Evolutionary conservation across 1,140 invertebrate genomes (phyloP), one percentile per base, ranked within the genome.

Genomic region (Olivierus martensii): DNA sequence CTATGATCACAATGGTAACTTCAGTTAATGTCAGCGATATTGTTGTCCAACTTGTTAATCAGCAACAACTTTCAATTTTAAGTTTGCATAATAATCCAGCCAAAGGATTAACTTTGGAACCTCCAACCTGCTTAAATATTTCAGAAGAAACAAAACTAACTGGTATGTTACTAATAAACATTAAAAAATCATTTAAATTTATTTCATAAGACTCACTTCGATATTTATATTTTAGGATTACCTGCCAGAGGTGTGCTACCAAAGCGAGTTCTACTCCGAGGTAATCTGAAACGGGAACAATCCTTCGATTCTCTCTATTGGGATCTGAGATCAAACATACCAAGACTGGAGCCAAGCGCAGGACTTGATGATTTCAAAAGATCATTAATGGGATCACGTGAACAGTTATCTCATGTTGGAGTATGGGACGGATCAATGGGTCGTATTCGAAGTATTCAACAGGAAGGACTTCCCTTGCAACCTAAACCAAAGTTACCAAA

Each of bases 241-340:
- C 28, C 28, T 28, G 28, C 28, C 28, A 28, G 41, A 14, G 49
- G 49, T 35, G 43, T 39, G 15, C 37, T 57, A 19, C 55, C 55
- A 17, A 58, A 60, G 18, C 35, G 59, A 38, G 48, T 58, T 1
- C 21, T 60, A 3, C 52, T 55, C 2, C n/a, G 47, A 43, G 59
- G 56, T 19, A 56, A 61, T 17, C 46, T 63, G 7, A 63, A 63
- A 45, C 51, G 62, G 35, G 62, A 63, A 52, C 62, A 63, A 51
- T 61, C 59, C 5, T 63, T 63, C 52, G 62, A 63, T 52, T 63
- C 62, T 15, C 53, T 63, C 19, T 63, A 58, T 46, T 63, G 59
- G 59, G 62, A 63, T 21, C 19, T 57, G 28, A 57, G 51, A 28
- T 37, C 53, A 10, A 34, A 12, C 18, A 44, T 51, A 5, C 57